Conservation (phyloP, 2,797 vertebrate species). For the Fringilla coelebs region DNA sequence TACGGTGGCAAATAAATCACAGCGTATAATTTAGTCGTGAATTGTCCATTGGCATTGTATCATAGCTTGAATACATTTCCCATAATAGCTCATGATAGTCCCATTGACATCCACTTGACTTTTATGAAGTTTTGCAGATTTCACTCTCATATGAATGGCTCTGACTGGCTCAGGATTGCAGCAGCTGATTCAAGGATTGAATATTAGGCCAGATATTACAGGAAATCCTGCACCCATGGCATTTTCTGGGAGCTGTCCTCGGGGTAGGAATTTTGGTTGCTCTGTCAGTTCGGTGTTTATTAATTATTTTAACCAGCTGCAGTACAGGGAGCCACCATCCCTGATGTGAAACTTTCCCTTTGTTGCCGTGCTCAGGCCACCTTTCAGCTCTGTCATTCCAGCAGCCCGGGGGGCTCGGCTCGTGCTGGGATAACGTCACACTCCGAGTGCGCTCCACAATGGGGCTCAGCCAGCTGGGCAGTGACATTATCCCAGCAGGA, state of each 20-base stretch:
- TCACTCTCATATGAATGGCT: background rate
- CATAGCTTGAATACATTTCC: slow-evolving; percentile 54
- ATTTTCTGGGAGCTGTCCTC: background rate
- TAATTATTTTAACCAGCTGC: slow-evolving; percentile 24
- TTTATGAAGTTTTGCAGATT: slow-evolving; percentile 61
- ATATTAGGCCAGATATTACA: background rate
- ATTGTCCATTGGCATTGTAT: slow-evolving; percentile 54
- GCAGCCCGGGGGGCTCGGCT: background rate
- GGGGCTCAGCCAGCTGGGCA: slow-evolving; percentile 49
- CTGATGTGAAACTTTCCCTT: slow-evolving; percentile 4
- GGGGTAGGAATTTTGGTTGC: background rate
- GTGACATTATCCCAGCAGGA: slow-evolving; percentile 70
- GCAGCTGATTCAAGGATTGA: background rate
- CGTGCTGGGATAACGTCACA: slow-evolving; percentile 27
- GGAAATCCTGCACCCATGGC: background rate
- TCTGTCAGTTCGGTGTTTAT: background rate
- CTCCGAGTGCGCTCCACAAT: slow-evolving; percentile 44
- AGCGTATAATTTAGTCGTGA: slow-evolving; percentile 35
- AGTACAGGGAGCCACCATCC: background rate
- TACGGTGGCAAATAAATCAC: slow-evolving; percentile 11
- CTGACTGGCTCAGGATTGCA: background rate
- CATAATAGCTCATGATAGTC: slow-evolving; percentile 62
- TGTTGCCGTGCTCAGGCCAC: background rate
- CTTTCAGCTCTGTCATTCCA: slow-evolving; percentile 35
- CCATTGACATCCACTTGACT: slow-evolving; percentile 67